Base-by-base conservation (phyloP, 2,888 invertebrate genomes). In the Coelopa pilipes region DNA sequence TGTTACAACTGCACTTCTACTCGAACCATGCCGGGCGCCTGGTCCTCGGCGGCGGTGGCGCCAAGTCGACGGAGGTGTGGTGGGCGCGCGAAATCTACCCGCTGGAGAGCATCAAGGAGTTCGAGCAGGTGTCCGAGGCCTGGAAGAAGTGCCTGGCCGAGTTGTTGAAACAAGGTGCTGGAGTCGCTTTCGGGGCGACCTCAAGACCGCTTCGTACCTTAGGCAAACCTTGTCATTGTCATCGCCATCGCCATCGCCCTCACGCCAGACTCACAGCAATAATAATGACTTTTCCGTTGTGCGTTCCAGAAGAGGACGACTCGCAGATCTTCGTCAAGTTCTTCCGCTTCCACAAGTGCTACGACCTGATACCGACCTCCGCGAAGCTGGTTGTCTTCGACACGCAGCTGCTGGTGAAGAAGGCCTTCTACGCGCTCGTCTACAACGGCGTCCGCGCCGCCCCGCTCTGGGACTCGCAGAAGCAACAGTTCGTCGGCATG, bases 321-420 rank as follows among this genome's bases (percentile, higher is more conserved):
- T 96, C 96, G 85, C 96, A 97, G 90, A 97, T 98, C 86, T 97
- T 96, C 89, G 96, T 97, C 82, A 98, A 98, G 89, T 99, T 99
- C 91, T 99, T 99, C 93, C 96, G 97, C 89, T 98, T 98, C 89
- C 99, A 99, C 92, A 98, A 97, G 89, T 99, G 99, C 89, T 99
- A 99, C 90, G 99, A 99, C 90, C 92, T 99, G 89, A 98, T 99
- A 87, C 99, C 99, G 76, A 98, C 98, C 76, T 98, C 98, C 84
- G 98, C 98, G 81, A 99, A 99, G 90, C 91, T 99, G 87, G 99
- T 99, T 80, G 98, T 99, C 76, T 99, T 99, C 89, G 99, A 99
- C 90, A 99, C 99, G 63, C 96, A 98, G 88, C 91, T 99, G 76
- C 93, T 97, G 80, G 99, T 98, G 79, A 97, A 98, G 89, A 98